Conservation (phyloP, 1,140 invertebrate genomes). For the Maconellicoccus hirsutus region DNA sequence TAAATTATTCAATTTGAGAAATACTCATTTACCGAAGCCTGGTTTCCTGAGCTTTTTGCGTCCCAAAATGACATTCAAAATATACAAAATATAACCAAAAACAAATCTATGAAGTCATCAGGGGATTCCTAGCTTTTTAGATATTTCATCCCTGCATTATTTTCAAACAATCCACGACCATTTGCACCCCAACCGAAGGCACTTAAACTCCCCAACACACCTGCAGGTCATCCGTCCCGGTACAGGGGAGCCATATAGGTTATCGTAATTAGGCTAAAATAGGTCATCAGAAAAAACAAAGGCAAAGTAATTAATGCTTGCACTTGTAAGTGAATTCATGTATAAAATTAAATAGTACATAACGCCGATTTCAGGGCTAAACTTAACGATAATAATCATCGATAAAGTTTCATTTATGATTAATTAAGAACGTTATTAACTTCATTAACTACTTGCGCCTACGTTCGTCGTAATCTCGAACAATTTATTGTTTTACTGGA, state of each 20-base stretch:
- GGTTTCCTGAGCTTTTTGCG: too few relatives aligned
- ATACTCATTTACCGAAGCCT: too few relatives aligned
- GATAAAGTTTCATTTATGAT: conserved; percentile 18
- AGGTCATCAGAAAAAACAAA: conserved; percentile 13
- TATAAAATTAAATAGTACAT: conserved; percentile 11
- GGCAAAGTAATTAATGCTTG: conserved; percentile 16
- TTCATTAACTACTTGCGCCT: background rate
- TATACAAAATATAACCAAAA: too few relatives aligned
- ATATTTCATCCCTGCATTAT: too few relatives aligned
- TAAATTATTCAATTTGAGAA: too few relatives aligned
- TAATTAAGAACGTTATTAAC: conserved; percentile 7
- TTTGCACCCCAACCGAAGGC: too few relatives aligned
- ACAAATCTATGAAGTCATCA: too few relatives aligned
- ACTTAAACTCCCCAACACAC: too few relatives aligned
- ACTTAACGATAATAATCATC: conserved; percentile 18
- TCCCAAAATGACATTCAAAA: too few relatives aligned
- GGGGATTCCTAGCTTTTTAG: too few relatives aligned
- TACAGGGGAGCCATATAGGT: background rate
- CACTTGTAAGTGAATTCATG: conserved; percentile 21
- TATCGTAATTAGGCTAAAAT: conserved; percentile 12
- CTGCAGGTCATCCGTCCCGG: too few relatives aligned
- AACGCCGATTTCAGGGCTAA: conserved; percentile 12
- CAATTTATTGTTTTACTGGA: background rate
- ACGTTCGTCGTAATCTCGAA: background rate
- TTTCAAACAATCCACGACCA: too few relatives aligned